These are phyloP conservation scores for Rousettus madagascariensis DNA, from an alignment of 2,797 vertebrate genomes.

Conservation along the genomic window DNA sequence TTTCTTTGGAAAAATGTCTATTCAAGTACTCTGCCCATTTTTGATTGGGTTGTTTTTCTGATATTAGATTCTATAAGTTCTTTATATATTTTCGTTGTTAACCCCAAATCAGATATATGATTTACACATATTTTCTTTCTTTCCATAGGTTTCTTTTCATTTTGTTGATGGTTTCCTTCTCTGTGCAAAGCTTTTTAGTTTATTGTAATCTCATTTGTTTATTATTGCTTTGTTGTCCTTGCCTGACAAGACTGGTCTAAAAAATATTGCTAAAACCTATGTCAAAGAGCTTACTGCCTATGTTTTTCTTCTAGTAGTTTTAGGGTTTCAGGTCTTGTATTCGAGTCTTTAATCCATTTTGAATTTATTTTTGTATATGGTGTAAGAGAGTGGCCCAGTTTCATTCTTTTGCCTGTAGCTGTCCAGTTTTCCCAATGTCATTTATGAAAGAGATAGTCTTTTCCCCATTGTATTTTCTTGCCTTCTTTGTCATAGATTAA, in stretches of 20 bases:
- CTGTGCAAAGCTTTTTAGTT: neutral
- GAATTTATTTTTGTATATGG: neutral
- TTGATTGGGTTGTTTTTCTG: neutral
- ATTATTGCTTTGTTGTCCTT: neutral
- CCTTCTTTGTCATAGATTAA: neutral
- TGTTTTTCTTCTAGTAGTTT: neutral
- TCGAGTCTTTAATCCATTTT: neutral
- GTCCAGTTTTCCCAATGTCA: neutral
- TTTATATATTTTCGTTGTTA: neutral
- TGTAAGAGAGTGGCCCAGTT: neutral
- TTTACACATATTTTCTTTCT: neutral
- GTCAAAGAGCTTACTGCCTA: neutral
- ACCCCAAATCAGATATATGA: neutral
- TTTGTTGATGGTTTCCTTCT: neutral
- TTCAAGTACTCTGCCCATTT: no score
- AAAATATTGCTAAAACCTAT: neutral
- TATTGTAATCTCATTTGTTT: neutral
- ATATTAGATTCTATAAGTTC: neutral
- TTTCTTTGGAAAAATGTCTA: no score
- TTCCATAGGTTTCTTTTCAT: neutral
- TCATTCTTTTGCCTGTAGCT: neutral
- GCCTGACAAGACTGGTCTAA: neutral
- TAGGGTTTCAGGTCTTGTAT: neutral
- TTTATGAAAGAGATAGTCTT: neutral
- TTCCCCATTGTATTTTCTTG: neutral